Evolutionary conservation across 2,888 invertebrate species (phyloP).

Genomic region (Metopia argyrocephala): DNA sequence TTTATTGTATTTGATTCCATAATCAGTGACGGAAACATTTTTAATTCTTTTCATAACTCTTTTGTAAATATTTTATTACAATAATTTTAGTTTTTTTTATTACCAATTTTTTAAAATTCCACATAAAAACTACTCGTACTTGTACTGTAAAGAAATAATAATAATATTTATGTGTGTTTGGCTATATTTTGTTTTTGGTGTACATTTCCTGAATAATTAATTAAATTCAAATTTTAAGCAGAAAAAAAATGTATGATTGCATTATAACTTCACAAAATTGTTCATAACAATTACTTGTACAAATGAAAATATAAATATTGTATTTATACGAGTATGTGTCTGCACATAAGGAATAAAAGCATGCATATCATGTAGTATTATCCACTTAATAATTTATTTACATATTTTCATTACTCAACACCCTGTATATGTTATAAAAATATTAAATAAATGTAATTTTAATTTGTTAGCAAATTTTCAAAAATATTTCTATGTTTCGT

Average conservation of each 20-base stretch:
- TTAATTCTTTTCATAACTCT: slow-evolving; percentile 56
- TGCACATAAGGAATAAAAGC: background rate
- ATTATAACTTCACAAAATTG: slow-evolving; percentile 7
- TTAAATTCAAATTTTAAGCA: slow-evolving; percentile 52
- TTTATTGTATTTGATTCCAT: slow-evolving; percentile 22
- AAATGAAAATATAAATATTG: background rate
- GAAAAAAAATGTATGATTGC: slow-evolving; percentile 40
- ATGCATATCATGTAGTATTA: no score
- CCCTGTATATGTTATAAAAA: background rate
- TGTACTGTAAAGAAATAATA: no score
- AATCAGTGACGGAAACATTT: slow-evolving; percentile 50
- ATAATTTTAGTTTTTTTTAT: slow-evolving; percentile 24
- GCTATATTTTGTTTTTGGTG: background rate
- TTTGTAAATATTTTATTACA: slow-evolving; percentile 36
- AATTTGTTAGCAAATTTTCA: slow-evolving; percentile 21
- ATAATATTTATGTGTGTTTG: background rate
- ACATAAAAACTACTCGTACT: background rate
- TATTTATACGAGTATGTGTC: background rate
- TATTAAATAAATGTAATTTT: background rate
- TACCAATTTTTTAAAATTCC: slow-evolving; percentile 17
- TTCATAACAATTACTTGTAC: background rate
- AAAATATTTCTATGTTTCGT: background rate
- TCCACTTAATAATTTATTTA: background rate
- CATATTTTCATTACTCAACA: slow-evolving; percentile 40
- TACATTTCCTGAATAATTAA: slow-evolving; percentile 64